Percentiles rank a stretch among this genome's conserved stretches.
phyloP scores from a whole-genome alignment of 1,140 invertebrate species.

The Maniola jurtina region DNA sequence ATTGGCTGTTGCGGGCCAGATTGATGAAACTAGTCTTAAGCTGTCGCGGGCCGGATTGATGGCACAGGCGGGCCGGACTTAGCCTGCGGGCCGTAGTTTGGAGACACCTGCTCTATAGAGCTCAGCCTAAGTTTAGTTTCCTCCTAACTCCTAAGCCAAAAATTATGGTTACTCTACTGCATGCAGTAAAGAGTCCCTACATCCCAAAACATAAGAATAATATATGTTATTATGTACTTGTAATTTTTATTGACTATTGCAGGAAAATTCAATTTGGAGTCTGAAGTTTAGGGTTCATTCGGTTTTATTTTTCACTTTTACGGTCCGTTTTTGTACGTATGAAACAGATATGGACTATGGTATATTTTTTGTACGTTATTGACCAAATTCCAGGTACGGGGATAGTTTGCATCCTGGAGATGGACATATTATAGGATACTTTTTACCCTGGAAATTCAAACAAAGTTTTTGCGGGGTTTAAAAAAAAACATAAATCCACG shows the following conservation, averaged over 20 bases:
- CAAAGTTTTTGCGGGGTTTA: too few species aligned
- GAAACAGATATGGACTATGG: background rate
- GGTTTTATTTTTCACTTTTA: background rate
- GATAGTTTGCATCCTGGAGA: background rate
- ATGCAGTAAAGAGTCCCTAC: background rate
- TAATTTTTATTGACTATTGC: slow-evolving; percentile 3
- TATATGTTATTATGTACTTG: background rate
- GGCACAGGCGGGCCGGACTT: too few species aligned
- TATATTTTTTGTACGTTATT: background rate
- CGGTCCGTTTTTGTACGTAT: background rate
- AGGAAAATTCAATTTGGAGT: background rate
- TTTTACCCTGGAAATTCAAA: background rate
- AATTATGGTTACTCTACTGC: background rate
- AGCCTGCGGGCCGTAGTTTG: too few species aligned
- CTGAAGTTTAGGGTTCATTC: background rate
- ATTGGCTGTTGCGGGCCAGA: too few species aligned
- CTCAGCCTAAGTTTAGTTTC: too few species aligned
- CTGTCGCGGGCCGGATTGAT: too few species aligned
- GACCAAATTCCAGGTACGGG: background rate
- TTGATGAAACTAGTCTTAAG: too few species aligned
- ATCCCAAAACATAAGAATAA: background rate
- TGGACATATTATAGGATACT: too few species aligned
- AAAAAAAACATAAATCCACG: too few species aligned
- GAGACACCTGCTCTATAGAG: too few species aligned
- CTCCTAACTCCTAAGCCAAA: too few species aligned